These are phyloP conservation scores for Eremobia ochroleuca DNA, from an alignment of 2,888 invertebrate genomes.

Conservation along the genomic window DNA sequence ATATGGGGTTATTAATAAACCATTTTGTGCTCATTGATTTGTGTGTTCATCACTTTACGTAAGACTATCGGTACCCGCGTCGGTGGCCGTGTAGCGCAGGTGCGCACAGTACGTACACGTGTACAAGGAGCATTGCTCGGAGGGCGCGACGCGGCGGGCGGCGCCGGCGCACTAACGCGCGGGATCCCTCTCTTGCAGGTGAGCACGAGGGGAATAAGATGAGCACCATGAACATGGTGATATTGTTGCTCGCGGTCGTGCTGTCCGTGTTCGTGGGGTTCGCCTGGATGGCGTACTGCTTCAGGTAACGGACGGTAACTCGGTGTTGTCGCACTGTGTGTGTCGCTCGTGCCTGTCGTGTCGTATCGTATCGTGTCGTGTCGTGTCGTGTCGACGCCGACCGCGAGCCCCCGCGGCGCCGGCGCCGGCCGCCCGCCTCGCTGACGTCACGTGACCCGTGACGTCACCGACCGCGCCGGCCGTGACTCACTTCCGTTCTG, in stretches of 20 bases:
- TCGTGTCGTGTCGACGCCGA: conserved; percentile 69
- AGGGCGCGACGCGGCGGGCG: conserved; percentile 82
- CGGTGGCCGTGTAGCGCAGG: conserved; percentile 17
- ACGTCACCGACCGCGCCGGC: conserved; percentile 73
- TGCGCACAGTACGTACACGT: conserved; percentile 18
- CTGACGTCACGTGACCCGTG: conserved; percentile 73
- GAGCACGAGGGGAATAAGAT: conserved; percentile 95
- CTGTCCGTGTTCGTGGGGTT: conserved; percentile 98
- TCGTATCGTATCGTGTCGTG: conserved; percentile 68
- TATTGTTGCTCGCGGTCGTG: conserved; percentile 97
- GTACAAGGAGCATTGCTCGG: conserved; percentile 83
- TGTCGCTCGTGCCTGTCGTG: conserved; percentile 86
- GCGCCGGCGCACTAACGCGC: conserved; percentile 90
- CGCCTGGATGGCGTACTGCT: conserved; percentile 98
- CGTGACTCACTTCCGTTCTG: conserved; percentile 83
- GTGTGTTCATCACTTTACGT: conserved; percentile 52
- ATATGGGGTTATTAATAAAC: conserved; percentile 21
- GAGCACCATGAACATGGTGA: conserved; percentile 97
- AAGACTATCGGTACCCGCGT: conserved; percentile 39
- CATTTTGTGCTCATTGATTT: neutral
- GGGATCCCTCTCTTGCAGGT: conserved; percentile 92
- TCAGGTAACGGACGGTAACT: conserved; percentile 94
- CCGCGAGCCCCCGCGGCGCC: conserved; percentile 78
- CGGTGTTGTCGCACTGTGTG: conserved; percentile 89
- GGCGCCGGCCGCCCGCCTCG: conserved; percentile 81